Conservation (phyloP, 2,888 invertebrate species). For the Asteroscopus sphinx region DNA sequence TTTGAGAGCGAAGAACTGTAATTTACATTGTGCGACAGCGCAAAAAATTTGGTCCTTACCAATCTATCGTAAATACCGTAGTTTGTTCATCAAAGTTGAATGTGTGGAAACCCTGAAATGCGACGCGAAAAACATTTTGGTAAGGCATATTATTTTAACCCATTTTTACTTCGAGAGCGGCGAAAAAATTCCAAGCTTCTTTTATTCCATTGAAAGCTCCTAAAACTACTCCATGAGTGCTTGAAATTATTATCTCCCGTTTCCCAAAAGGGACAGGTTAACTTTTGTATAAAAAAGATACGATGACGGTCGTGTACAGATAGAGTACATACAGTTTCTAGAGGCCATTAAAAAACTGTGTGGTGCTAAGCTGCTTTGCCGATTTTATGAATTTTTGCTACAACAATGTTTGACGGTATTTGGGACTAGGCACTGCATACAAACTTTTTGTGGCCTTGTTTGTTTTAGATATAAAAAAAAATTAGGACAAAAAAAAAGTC, state of each 20-base stretch:
- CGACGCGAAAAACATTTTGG: slow-evolving; percentile 34
- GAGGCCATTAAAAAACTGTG: background rate
- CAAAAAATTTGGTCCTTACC: no score
- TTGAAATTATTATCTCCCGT: slow-evolving; percentile 48
- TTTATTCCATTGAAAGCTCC: slow-evolving; percentile 54
- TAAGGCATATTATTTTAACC: slow-evolving; percentile 42
- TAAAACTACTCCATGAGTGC: slow-evolving; percentile 53
- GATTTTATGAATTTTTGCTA: background rate
- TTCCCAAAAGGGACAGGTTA: slow-evolving; percentile 39
- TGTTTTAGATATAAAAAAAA: no score
- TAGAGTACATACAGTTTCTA: background rate
- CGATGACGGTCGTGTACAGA: slow-evolving; percentile 11
- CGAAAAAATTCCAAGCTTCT: slow-evolving; percentile 37
- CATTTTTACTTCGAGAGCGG: slow-evolving; percentile 14
- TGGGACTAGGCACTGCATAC: no score
- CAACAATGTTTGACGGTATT: background rate
- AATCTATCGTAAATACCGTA: no score
- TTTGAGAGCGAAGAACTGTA: no score
- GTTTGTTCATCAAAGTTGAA: no score
- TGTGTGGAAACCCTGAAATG: slow-evolving; percentile 14
- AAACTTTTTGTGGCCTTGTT: no score
- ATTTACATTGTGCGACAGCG: no score
- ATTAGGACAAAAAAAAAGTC: no score
- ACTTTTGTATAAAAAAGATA: slow-evolving; percentile 17
- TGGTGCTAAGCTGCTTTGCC: background rate